Evolutionary conservation across 2,113 vertebrate species (phyloP).

Genomic region (Rallus limicola): DNA sequence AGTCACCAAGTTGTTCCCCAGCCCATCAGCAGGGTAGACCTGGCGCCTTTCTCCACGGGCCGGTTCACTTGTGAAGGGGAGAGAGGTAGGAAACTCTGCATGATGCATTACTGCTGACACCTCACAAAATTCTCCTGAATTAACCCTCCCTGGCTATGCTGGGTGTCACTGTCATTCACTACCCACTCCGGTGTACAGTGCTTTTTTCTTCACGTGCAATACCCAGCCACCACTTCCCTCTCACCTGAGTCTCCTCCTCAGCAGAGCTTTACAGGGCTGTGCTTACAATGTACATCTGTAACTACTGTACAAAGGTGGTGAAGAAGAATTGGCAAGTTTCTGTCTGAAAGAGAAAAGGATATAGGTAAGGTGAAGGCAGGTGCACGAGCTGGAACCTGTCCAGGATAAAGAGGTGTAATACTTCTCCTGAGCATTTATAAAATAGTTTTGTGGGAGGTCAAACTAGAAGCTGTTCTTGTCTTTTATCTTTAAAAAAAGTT

Average conservation of each 20-base stretch:
- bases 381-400: background rate
- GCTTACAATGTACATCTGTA: background rate
- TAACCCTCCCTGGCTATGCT: rapidly evolving
- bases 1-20: rapidly evolving
- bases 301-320: background rate
- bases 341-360: background rate
- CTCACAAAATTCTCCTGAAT: background rate
- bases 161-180: rapidly evolving
- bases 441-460: background rate
- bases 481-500: background rate
- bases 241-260: too few species aligned
- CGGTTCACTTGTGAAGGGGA: rapidly evolving
- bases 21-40: background rate
- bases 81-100: too few species aligned
- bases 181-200: rapidly evolving
- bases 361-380: background rate
- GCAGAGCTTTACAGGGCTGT: background rate
- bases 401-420: background rate
- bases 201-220: rapidly evolving
- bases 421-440: background rate
- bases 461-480: background rate
- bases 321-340: background rate
- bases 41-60: rapidly evolving
- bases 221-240: rapidly evolving
- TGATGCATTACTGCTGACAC: background rate